Base-by-base conservation (phyloP, 2,797 vertebrate genomes). In the Dendrocincla tyrannina region DNA sequence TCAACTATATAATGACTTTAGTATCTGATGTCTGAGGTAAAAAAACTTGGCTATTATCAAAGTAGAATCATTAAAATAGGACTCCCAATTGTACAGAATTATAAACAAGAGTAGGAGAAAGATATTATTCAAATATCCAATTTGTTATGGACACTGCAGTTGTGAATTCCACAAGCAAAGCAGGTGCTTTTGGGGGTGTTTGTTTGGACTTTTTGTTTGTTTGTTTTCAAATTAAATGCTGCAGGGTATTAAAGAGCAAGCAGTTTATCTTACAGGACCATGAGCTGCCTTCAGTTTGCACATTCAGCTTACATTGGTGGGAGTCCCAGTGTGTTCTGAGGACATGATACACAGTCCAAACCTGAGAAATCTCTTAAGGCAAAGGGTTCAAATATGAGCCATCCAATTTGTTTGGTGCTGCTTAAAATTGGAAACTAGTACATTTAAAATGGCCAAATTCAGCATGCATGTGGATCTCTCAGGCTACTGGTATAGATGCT, bases 221-320 rank as follows among this genome's bases (percentile, higher is more conserved):
- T 24, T 20, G 33, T 4, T 64, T 81, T 75, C 30, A 69, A 46
- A 76, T 55, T 42, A 23, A 77, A 10, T 80, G 56, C 60, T 66
- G 32, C 33, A 79, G 37, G 58, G 53, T 73, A 58, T 53, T n/a
- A 85, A 94, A 91, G 22, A 23, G 11, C 13, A 59, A 68, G 20
- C 39, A 59, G 30, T 91, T 94, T 84, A 91, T 92, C 90, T 95
- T 70, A 14, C 62, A 84, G 84, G 66, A 66, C 56, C 55, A 44
- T 13, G 39, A 78, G 60, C 18, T 88, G 76, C 64, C 62, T 72
- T 74, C 69, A 56, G 56, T 89, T 70, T 86, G 33, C 70, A 50
- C 33, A 39, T 9, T 33, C 33, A 76, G n/a, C 24, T 95, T 80
- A 72, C 53, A 41, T 28, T 35, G 30, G 19, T 77, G 46, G 49